A percentile compares a stretch with the other conserved stretches of the same genome.
phyloP scores from a whole-genome alignment of 1,140 invertebrate species.

The Apis florea region DNA sequence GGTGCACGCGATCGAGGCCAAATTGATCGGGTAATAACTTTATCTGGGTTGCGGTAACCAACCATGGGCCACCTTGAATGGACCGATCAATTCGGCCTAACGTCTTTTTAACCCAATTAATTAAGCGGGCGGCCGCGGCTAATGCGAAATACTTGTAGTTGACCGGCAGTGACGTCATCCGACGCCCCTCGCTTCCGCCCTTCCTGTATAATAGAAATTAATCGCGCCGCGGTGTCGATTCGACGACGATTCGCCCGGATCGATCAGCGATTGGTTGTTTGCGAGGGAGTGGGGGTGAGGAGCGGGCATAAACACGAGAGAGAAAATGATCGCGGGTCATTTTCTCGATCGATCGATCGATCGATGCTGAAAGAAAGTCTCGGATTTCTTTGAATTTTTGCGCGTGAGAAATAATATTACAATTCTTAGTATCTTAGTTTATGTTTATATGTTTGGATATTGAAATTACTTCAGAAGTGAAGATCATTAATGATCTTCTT shows the following conservation, averaged over 20 bases:
- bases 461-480: no score
- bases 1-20: slow-evolving; percentile 61
- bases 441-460: no score
- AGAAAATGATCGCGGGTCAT: no score
- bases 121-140: slow-evolving; percentile 69
- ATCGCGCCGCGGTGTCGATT: slow-evolving; percentile 62
- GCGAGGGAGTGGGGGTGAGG: no score
- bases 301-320: no score
- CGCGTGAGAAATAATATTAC: no score
- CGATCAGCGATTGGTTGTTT: not conserved
- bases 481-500: no score
- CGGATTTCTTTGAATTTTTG: no score
- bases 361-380: no score
- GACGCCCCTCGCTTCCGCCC: slow-evolving; percentile 70
- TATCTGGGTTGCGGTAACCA: slow-evolving; percentile 60
- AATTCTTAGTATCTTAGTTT: no score
- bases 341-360: no score
- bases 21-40: slow-evolving; percentile 73
- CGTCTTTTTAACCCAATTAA: slow-evolving; percentile 80
- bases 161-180: slow-evolving; percentile 77
- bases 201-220: slow-evolving; percentile 80
- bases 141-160: slow-evolving; percentile 81
- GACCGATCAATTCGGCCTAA: slow-evolving; percentile 74
- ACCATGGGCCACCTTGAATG: slow-evolving; percentile 56
- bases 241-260: slow-evolving; percentile 50